Conservation (phyloP, 1,140 invertebrate species). For the Diachasmimorpha longicaudata region DNA sequence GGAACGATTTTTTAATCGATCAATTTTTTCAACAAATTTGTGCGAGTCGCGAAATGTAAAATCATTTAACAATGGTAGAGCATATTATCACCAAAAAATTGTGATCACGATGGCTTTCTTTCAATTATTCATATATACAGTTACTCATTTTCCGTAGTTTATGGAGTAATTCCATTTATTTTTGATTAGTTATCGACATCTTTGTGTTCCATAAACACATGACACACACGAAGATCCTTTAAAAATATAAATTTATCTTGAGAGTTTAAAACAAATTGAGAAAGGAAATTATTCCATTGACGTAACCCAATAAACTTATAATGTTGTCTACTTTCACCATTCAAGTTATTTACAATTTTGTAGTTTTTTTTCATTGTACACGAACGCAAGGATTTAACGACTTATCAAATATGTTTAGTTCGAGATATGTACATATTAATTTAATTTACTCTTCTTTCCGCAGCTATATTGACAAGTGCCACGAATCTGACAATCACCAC, state of each 20-base stretch:
- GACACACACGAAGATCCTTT: neutral
- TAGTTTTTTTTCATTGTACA: constrained; percentile 2
- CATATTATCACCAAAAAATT: neutral
- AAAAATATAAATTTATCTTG: no score
- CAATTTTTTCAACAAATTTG: neutral
- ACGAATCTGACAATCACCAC: constrained; percentile 3
- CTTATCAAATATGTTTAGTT: constrained; percentile 26
- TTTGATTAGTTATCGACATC: neutral
- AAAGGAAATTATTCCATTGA: neutral
- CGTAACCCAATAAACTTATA: neutral
- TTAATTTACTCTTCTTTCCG: neutral
- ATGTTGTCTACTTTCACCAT: constrained; percentile 1
- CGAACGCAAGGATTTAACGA: constrained; percentile 18
- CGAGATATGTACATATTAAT: constrained; percentile 45
- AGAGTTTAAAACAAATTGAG: no score
- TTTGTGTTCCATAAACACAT: neutral
- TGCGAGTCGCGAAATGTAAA: neutral
- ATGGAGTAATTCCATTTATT: neutral
- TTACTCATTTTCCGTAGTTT: neutral
- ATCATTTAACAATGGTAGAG: neutral
- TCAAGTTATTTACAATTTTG: constrained; percentile 11
- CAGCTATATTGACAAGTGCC: neutral
- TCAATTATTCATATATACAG: neutral
- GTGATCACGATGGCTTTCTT: neutral
- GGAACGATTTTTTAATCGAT: neutral